These are phyloP conservation scores for Tetrax tetrax DNA, from an alignment of 2,113 vertebrate species.

Conservation along the genomic window DNA sequence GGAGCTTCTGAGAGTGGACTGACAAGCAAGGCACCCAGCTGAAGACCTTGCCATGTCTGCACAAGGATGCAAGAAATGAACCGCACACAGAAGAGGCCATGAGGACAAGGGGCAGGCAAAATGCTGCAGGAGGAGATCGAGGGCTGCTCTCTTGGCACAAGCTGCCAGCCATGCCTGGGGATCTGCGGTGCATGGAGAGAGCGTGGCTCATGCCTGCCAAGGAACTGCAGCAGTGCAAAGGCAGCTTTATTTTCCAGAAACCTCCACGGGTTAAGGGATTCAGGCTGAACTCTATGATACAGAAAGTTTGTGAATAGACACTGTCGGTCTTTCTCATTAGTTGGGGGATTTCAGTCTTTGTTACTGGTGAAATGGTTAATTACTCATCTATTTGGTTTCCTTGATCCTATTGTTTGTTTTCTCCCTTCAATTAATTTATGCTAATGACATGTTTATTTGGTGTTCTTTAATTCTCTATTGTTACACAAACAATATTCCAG, in stretches of 20 bases:
- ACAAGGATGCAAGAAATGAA: not conserved
- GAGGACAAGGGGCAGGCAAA: not conserved
- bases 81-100: not conserved
- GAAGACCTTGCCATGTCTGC: not conserved
- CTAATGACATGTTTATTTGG: constrained; percentile 43
- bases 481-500: not conserved
- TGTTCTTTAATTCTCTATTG: constrained; percentile 13
- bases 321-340: constrained; percentile 6
- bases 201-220: not conserved
- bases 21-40: not conserved
- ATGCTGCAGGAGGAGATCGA: not conserved
- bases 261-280: accelerated
- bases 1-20: not conserved
- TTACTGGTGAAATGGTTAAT: constrained; percentile 40
- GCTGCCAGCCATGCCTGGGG: not conserved
- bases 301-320: not conserved
- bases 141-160: not conserved
- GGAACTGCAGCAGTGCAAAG: not conserved
- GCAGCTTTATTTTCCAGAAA: constrained; percentile 35
- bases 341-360: constrained; percentile 33
- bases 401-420: constrained; percentile 23
- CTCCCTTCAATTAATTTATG: constrained; percentile 48
- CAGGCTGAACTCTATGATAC: not conserved
- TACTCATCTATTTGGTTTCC: constrained; percentile 38
- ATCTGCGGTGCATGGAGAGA: not conserved